Evolutionary conservation across 2,797 vertebrate genomes (phyloP).

Genomic region (Anas flavirostris): DNA sequence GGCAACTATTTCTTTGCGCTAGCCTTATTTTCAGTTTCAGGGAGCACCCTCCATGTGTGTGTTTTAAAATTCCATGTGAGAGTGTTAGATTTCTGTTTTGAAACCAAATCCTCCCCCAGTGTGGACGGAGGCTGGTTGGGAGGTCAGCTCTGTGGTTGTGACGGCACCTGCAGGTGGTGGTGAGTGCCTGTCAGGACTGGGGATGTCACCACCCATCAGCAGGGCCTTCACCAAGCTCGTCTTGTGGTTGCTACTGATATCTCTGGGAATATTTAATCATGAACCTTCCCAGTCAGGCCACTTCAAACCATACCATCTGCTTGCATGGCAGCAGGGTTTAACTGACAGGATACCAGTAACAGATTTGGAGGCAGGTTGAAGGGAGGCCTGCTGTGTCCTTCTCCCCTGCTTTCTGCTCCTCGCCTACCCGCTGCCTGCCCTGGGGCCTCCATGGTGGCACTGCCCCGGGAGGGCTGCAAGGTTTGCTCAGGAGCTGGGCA

Average conservation of each 20-base stretch:
- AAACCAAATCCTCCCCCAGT: background rate
- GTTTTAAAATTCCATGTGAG: background rate
- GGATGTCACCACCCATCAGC: background rate
- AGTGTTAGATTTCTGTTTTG: background rate
- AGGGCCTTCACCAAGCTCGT: background rate
- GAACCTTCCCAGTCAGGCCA: background rate
- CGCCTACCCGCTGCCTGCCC: constrained; percentile 6
- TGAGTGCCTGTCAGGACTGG: background rate
- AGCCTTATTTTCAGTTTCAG: background rate
- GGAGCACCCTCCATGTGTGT: background rate
- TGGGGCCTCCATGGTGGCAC: background rate
- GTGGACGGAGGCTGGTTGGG: background rate
- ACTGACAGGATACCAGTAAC: background rate
- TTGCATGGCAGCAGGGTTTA: background rate
- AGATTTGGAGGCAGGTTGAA: background rate
- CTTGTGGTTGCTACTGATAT: background rate
- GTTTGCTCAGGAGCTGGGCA: constrained; percentile 56
- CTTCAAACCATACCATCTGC: background rate
- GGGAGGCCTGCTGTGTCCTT: background rate
- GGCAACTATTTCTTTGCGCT: background rate
- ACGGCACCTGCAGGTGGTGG: background rate
- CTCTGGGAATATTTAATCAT: background rate
- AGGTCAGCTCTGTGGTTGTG: background rate
- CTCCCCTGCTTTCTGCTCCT: background rate
- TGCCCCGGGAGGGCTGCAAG: background rate